Conservation (phyloP, 2,888 invertebrate species). For the Brachylomia viminalis region DNA sequence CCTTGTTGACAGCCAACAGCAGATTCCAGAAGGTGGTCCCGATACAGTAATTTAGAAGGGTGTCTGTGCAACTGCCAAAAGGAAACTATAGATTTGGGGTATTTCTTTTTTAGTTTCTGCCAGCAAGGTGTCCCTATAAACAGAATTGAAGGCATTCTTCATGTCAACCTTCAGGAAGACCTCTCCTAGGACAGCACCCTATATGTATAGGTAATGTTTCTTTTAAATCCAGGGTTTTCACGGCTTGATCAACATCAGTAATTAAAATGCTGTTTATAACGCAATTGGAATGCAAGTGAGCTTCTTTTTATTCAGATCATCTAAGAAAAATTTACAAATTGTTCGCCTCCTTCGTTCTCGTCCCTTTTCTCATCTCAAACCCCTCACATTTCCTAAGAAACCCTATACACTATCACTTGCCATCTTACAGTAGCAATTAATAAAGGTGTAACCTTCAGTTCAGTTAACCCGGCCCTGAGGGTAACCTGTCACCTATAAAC, state of each 20-base stretch:
- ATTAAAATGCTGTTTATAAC: background rate
- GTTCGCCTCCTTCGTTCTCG: background rate
- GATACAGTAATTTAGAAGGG: too few relatives aligned
- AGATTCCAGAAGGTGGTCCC: too few relatives aligned
- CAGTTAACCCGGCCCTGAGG: constrained; percentile 25
- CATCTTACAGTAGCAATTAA: constrained; percentile 24
- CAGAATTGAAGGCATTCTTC: too few relatives aligned
- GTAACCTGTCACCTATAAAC: constrained; percentile 38
- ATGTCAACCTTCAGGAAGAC: too few relatives aligned
- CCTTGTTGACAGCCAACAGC: too few relatives aligned
- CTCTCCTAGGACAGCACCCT: too few relatives aligned
- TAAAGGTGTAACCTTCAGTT: constrained; percentile 48
- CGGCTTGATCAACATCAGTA: background rate
- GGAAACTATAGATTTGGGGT: too few relatives aligned
- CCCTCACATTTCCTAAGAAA: constrained; percentile 7
- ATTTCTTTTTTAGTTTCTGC: too few relatives aligned
- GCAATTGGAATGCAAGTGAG: background rate
- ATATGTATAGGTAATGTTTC: background rate
- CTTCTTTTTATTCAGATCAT: background rate
- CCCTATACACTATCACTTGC: constrained; percentile 4
- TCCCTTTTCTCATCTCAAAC: background rate
- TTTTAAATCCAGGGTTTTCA: background rate
- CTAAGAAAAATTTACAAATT: background rate
- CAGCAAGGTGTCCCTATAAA: too few relatives aligned
- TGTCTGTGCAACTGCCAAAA: too few relatives aligned